These are phyloP conservation scores for Crenichthys baileyi DNA, from an alignment of 2,797 vertebrate species.

Conservation along the genomic window DNA sequence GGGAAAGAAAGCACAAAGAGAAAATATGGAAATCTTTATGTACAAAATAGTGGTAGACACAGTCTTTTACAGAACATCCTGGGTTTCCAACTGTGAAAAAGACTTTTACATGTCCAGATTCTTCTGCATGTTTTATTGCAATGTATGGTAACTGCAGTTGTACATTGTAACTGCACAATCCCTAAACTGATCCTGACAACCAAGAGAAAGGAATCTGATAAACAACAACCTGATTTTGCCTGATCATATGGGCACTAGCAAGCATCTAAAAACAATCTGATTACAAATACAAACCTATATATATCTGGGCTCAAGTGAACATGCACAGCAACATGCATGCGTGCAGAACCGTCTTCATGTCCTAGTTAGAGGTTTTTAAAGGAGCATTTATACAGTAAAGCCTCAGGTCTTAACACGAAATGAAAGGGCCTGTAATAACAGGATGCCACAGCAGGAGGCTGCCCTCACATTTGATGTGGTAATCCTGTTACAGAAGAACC, in stretches of 20 bases:
- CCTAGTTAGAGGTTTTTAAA: constrained; percentile 48
- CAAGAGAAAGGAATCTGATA: background rate
- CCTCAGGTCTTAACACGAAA: constrained; percentile 62
- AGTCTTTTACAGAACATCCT: background rate
- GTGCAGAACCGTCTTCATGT: constrained; percentile 23
- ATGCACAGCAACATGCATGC: constrained; percentile 4
- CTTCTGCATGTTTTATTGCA: background rate
- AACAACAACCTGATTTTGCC: constrained; percentile 6
- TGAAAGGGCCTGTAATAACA: constrained; percentile 68
- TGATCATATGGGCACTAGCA: constrained; percentile 1
- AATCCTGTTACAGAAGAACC: constrained; percentile 71
- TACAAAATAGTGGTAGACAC: background rate
- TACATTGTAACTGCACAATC: background rate
- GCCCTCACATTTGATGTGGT: constrained; percentile 74
- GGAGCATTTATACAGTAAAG: constrained; percentile 40
- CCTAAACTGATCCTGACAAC: background rate
- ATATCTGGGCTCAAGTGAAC: constrained; percentile 2
- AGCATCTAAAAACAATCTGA: background rate
- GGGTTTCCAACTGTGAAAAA: background rate
- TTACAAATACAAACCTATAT: background rate
- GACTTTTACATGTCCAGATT: background rate
- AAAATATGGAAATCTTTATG: background rate
- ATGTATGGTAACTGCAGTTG: background rate
- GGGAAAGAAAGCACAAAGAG: no score
- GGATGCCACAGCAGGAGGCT: constrained; percentile 69